These are phyloP conservation scores for Rhinoderma darwinii DNA, from an alignment of 2,113 vertebrate species.

Conservation along the genomic window DNA sequence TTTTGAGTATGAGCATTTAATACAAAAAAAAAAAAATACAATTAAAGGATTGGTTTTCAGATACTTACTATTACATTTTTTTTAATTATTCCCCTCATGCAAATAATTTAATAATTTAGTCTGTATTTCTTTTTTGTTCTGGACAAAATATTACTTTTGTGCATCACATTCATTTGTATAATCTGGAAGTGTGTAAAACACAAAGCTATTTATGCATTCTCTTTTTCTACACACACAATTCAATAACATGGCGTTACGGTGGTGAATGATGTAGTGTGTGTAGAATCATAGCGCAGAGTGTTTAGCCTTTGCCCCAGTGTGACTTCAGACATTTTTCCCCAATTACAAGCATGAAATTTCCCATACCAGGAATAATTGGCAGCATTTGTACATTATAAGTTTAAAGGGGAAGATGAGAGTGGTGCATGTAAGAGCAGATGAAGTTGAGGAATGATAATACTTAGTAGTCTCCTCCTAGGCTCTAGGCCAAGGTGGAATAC, in stretches of 20 bases:
- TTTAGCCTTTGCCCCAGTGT: constrained; percentile 46
- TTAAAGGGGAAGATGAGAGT: constrained; percentile 15
- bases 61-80: too few relatives aligned
- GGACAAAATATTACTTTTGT: too few relatives aligned
- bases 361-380: constrained; percentile 33
- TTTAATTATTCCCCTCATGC: too few relatives aligned
- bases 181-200: not conserved
- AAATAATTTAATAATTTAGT: too few relatives aligned
- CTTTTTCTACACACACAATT: not conserved
- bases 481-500: not conserved
- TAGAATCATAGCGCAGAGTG: not conserved
- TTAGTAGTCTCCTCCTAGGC: not conserved
- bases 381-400: constrained; percentile 33
- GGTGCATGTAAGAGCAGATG: not conserved
- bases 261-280: constrained; percentile 1
- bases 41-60: too few relatives aligned
- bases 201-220: not conserved
- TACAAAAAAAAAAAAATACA: too few relatives aligned
- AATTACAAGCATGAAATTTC: constrained; percentile 44
- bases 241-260: not conserved
- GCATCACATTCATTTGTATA: too few relatives aligned
- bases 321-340: constrained; percentile 36
- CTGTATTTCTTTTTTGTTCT: too few relatives aligned
- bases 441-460: not conserved
- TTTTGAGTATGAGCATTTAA: too few relatives aligned